Evolutionary conservation across 2,113 vertebrate species (phyloP), one percentile per base, ranked within the genome.

Genomic region (Phainopepla nitens): DNA sequence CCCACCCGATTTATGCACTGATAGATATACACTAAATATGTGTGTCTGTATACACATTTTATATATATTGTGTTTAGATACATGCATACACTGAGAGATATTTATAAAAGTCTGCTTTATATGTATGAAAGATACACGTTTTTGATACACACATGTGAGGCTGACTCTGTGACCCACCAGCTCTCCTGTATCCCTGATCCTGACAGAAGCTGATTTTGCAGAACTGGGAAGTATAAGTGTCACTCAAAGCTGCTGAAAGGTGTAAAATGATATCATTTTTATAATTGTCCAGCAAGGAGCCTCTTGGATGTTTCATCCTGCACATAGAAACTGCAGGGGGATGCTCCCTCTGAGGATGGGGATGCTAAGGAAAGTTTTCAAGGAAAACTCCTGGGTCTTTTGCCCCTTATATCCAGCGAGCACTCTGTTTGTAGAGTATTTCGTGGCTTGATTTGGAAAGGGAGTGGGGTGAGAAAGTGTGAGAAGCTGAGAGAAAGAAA

Each of bases 91-190:
- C 4, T 21, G 15, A 22, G 25, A 31, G 7, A 6, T 29, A 42
- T 33, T 36, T 31, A 11, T 16, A 35, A 4, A 72, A 61, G 1
- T 44, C 49, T 49, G 25, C 25, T 50, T 41, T 49, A 3, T 23
- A 7, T 1, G 2, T 29, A 4, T 12, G 7, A 21, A 64, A 60
- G 22, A 15, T 39, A 8, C 4, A 69, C 0, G 0, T 27, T 69
- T 69, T 44, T 28, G 4, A 39, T 36, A 58, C 7, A 33, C 4
- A 0, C 12, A 8, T 3, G 29, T 0, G 0, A 27, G 36, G 33
- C 24, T 0, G 0, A 24, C 33, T 39, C 36, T 28, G 11, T 51
- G 78, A 58, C 31, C n/a, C 69, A 41, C 28, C 64, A 41, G 19
- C 15, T 51, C 28, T 87, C 47, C 50, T 41, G 21, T 16, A 4